These are phyloP conservation scores for Gadus chalcogrammus DNA, from an alignment of 2,113 vertebrate genomes.

Conservation along the genomic window DNA sequence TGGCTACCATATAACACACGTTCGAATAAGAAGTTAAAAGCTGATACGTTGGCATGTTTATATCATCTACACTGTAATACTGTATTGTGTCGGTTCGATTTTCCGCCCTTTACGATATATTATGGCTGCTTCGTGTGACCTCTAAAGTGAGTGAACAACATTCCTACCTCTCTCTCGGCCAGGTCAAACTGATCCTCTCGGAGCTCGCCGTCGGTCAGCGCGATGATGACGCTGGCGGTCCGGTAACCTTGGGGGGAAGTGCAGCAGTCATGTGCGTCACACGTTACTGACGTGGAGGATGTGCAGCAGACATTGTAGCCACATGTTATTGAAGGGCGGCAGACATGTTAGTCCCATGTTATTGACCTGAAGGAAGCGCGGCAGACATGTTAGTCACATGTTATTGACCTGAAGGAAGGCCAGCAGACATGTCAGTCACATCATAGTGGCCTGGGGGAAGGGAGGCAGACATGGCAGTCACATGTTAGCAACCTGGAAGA, in stretches of 20 bases:
- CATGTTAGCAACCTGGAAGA: too few relatives aligned
- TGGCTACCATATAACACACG: neutral
- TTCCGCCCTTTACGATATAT: too few relatives aligned
- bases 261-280: too few relatives aligned
- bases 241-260: constrained; percentile 39
- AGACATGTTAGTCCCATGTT: too few relatives aligned
- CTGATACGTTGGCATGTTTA: neutral
- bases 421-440: neutral
- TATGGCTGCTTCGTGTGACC: too few relatives aligned
- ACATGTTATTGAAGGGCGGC: too few relatives aligned
- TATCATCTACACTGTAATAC: neutral
- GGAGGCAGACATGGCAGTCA: neutral
- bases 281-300: too few relatives aligned
- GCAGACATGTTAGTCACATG: too few relatives aligned
- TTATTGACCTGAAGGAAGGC: too few relatives aligned
- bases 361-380: too few relatives aligned
- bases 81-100: neutral
- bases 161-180: constrained; percentile 85
- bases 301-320: too few relatives aligned
- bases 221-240: constrained; percentile 96
- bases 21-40: neutral
- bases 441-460: constrained; percentile 71
- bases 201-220: constrained; percentile 92
- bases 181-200: constrained; percentile 91
- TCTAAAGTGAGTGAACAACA: too few relatives aligned